Percentiles rank a stretch among this genome's conserved stretches.
Evolutionary conservation across 2,113 vertebrate species (phyloP).

Genomic region (Verasper variegatus): DNA sequence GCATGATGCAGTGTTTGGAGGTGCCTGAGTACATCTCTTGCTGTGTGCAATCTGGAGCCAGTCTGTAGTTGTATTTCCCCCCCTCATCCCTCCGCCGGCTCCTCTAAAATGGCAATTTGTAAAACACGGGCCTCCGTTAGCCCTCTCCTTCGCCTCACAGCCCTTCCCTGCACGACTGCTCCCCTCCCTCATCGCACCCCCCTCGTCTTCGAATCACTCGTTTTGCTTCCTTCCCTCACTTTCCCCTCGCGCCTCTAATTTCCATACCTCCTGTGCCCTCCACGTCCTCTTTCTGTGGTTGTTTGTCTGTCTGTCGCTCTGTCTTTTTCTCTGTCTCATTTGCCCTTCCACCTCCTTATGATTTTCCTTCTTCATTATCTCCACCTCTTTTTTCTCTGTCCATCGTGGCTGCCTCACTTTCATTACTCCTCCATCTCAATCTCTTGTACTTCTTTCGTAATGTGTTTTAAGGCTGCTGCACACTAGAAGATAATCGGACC

Average conservation of each 20-base stretch:
- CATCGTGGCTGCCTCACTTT: slow-evolving; percentile 16
- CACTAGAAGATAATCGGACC: too few relatives aligned
- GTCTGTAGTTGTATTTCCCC: slow-evolving; percentile 48
- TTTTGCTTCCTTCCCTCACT: slow-evolving; percentile 51
- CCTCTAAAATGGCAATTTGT: slow-evolving; percentile 78
- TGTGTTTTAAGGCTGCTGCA: not conserved
- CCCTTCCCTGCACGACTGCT: slow-evolving; percentile 55
- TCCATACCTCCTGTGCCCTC: slow-evolving; percentile 58
- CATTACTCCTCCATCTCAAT: slow-evolving; percentile 34
- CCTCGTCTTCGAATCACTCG: slow-evolving; percentile 46
- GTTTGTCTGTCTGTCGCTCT: slow-evolving; percentile 40
- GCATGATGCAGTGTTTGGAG: slow-evolving; percentile 64
- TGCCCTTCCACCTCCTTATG: slow-evolving; percentile 31
- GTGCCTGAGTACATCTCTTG: slow-evolving; percentile 72
- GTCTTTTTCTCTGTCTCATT: slow-evolving; percentile 41
- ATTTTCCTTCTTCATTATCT: slow-evolving; percentile 58
- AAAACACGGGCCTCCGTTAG: slow-evolving; percentile 75
- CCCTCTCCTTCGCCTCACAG: slow-evolving; percentile 62
- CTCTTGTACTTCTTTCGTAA: slow-evolving; percentile 18
- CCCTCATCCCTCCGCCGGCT: slow-evolving; percentile 52
- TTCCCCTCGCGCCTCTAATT: slow-evolving; percentile 28
- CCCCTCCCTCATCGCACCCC: slow-evolving; percentile 42
- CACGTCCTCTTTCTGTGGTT: slow-evolving; percentile 33
- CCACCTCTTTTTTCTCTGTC: slow-evolving; percentile 6
- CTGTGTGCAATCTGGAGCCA: slow-evolving; percentile 81